phyloP scores from a whole-genome alignment of 2,113 vertebrate species.

The Microtus montanus region DNA sequence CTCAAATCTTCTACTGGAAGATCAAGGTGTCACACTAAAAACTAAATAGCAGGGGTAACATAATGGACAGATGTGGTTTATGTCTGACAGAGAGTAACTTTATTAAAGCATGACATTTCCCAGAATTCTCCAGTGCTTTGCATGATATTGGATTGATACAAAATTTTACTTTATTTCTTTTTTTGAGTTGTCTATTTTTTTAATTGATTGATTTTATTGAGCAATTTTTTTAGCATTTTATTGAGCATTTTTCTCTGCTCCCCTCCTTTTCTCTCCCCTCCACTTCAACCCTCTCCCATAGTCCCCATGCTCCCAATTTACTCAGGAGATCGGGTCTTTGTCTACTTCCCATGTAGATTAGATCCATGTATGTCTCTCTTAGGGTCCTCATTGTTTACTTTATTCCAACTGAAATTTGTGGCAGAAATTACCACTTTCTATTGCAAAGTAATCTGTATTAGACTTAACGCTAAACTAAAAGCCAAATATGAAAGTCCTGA shows the following conservation, averaged over 20 bases:
- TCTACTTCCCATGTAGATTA: no score
- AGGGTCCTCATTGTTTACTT: background rate
- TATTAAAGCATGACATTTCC: background rate
- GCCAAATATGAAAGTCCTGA: background rate
- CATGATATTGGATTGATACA: background rate
- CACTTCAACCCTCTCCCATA: no score
- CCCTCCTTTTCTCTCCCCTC: no score
- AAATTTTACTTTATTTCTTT: background rate
- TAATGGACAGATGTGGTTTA: background rate
- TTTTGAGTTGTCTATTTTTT: no score
- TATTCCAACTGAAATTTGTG: background rate
- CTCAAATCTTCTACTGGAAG: background rate
- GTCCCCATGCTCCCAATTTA: no score
- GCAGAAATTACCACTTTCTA: background rate
- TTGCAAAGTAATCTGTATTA: background rate
- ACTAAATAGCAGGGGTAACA: background rate
- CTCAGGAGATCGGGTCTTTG: no score
- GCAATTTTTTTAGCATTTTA: no score
- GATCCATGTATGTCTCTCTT: no score
- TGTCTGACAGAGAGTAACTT: background rate
- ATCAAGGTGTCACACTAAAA: background rate
- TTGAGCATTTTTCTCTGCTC: no score
- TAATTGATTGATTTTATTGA: no score
- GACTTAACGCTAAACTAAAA: constrained; percentile 22
- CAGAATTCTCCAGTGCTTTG: constrained; percentile 7